phyloP scores from a whole-genome alignment of 2,888 invertebrate species.

The Furcula furcula region DNA sequence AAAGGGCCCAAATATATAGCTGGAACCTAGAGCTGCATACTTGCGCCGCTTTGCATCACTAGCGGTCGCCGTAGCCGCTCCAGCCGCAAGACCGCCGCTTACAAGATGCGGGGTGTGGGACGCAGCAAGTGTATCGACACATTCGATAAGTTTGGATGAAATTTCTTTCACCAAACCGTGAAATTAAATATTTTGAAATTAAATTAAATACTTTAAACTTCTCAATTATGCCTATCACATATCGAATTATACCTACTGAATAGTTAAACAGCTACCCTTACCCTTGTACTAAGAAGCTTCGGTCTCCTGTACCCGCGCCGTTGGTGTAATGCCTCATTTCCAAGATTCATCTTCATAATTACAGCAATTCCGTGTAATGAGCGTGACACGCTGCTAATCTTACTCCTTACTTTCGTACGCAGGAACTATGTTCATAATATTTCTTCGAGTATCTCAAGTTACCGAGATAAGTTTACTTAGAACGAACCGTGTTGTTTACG shows the following conservation, averaged over 20 bases:
- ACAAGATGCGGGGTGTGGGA: too few relatives aligned
- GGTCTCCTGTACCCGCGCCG: constrained; percentile 29
- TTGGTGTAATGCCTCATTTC: constrained; percentile 39
- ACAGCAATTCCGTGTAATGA: constrained; percentile 42
- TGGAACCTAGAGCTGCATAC: too few relatives aligned
- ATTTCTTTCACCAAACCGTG: too few relatives aligned
- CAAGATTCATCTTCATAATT: constrained; percentile 48
- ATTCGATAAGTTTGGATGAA: too few relatives aligned
- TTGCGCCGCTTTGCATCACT: too few relatives aligned
- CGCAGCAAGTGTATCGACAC: too few relatives aligned
- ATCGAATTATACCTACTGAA: constrained; percentile 14
- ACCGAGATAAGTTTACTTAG: constrained; percentile 18
- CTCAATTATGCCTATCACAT: constrained; percentile 2
- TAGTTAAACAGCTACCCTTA: constrained; percentile 29
- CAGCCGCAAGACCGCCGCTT: too few relatives aligned
- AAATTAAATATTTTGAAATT: too few relatives aligned
- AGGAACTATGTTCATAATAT: constrained; percentile 30
- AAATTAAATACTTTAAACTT: too few relatives aligned
- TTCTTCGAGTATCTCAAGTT: constrained; percentile 19
- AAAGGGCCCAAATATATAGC: too few relatives aligned
- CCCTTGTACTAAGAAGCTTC: constrained; percentile 36
- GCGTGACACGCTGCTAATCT: constrained; percentile 38
- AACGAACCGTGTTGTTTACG: constrained; percentile 19
- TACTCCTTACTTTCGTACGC: constrained; percentile 33
- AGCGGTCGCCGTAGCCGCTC: too few relatives aligned